Percentiles rank a stretch among this genome's conserved stretches.
Evolutionary conservation across 2,797 vertebrate species (phyloP).

Genomic region (Pseudocheirus occidentalis): DNA sequence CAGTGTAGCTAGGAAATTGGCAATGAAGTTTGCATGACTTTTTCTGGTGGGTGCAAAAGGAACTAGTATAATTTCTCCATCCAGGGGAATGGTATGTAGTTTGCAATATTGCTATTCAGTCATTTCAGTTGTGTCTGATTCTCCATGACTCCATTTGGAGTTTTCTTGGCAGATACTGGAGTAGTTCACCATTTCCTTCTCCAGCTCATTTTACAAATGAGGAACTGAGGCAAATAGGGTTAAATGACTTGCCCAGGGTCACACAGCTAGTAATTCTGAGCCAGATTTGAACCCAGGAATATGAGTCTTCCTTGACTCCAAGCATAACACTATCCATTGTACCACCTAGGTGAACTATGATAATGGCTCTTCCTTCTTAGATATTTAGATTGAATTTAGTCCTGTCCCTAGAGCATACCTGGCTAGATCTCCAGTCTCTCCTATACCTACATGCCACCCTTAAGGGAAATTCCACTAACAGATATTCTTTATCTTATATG

Average conservation of each 20-base stretch:
- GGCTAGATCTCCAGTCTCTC: not conserved
- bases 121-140: not conserved
- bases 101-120: not conserved
- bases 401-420: not conserved
- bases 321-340: fast-evolving
- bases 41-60: not conserved
- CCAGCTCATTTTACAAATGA: not conserved
- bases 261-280: not conserved
- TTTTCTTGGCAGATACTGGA: not conserved
- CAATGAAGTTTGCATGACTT: not conserved
- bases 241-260: not conserved
- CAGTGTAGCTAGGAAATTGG: not conserved
- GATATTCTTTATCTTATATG: not conserved
- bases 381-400: not conserved
- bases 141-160: not conserved
- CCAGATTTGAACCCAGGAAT: not conserved
- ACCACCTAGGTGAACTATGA: not conserved
- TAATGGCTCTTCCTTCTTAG: not conserved
- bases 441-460: not conserved
- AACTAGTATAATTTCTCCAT: not conserved
- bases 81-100: not conserved
- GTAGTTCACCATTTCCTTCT: not conserved
- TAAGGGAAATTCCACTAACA: not conserved
- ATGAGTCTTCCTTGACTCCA: not conserved
- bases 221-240: not conserved